phyloP scores from a whole-genome alignment of 2,797 vertebrate species.

The Tapirus indicus region DNA sequence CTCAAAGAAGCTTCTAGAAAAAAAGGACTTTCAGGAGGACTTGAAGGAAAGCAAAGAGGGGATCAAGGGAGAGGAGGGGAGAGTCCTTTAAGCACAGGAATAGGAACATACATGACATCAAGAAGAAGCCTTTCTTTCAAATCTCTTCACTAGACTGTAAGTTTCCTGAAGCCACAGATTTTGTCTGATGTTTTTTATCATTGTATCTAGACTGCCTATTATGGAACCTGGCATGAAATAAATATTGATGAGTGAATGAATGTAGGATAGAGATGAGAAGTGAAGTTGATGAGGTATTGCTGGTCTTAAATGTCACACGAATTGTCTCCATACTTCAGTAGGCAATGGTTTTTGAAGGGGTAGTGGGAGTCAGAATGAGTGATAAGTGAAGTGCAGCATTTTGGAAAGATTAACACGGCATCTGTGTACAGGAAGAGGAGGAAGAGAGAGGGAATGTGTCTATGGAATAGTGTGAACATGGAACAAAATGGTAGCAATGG shows the following conservation, averaged over 20 bases:
- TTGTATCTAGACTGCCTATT: background rate
- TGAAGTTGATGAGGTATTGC: background rate
- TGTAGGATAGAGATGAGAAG: background rate
- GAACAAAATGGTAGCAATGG: background rate
- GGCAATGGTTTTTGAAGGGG: background rate
- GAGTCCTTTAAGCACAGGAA: background rate
- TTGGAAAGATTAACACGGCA: background rate
- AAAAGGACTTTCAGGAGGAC: background rate
- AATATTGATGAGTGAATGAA: background rate
- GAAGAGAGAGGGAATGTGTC: background rate
- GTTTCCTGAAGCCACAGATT: slow-evolving; percentile 1
- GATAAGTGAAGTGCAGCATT: background rate
- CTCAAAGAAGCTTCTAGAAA: background rate
- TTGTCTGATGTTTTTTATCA: background rate
- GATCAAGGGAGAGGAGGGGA: background rate
- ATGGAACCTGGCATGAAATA: background rate
- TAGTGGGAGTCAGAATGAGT: background rate
- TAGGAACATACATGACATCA: background rate
- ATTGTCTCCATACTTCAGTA: background rate
- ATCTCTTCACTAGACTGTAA: background rate
- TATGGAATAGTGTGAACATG: background rate
- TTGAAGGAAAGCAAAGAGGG: slow-evolving; percentile 1
- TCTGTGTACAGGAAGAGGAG: background rate
- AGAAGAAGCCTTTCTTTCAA: background rate
- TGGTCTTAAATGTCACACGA: background rate